Base-by-base conservation (phyloP, 2,113 vertebrate species). In the Catagonus wagneri region DNA sequence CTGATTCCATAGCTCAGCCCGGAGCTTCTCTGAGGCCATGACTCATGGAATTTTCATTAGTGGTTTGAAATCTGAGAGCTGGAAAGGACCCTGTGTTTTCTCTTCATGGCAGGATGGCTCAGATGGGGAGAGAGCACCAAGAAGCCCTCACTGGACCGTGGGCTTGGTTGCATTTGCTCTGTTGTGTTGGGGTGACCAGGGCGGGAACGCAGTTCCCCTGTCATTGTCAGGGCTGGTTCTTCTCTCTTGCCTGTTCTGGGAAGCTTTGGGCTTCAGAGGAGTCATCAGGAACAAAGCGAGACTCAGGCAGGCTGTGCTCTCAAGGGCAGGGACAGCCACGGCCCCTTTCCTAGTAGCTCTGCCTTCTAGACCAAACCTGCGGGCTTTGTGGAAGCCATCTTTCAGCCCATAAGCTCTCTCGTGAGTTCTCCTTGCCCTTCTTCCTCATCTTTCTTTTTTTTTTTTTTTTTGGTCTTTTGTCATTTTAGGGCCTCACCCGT, bases 51-150 rank as follows among this genome's bases (percentile, higher is more conserved):
- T 6, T 56, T 12, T 29, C 34, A 12, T 36, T 25, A 17, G 14
- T 22, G 11, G 12, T 44, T 25, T 83, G 68, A 60, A 84, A 39
- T 78, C 76, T 15, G 61, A 81, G 85, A 66, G 86, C 90, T 12
- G 32, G 52, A 36, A 44, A 50, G 27, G 23, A 44, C 14, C 29
- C 23, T 75, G 16, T 34, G 56, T 2, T 1, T 39, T 29, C 50
- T 12, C 17, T 39, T 58, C 10, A 2, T 36, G 22, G 22, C 2
- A 9, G 6, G 50, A 39, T 16, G 2, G 2, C n/a, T 32, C 10
- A 25, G 25, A 4, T 11, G 44, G 16, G 34, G 36, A 34, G 66
- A 54, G 15, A 23, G 39, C 1, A 3, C 16, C 25, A 5, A 1
- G 44, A 44, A 39, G 60, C 19, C 66, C 32, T 76, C 20, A 15